Conservation (phyloP, 2,888 invertebrate genomes). For the Allygus modestus region DNA sequence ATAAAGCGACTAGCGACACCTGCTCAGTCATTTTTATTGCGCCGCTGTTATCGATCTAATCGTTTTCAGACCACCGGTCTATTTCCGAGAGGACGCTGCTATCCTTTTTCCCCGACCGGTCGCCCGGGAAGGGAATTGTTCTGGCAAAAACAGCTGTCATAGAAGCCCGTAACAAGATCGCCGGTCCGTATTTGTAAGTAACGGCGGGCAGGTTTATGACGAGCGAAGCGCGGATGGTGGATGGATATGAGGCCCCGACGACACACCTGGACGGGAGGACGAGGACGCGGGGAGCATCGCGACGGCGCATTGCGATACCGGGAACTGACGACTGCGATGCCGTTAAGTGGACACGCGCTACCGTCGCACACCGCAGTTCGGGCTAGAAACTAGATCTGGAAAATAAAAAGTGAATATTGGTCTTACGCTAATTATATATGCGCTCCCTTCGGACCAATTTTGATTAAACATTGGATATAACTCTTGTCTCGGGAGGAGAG, state of each 20-base stretch:
- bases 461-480: too few relatives aligned
- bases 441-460: too few relatives aligned
- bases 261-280: slow-evolving; percentile 25
- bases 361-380: too few relatives aligned
- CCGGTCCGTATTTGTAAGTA: slow-evolving; percentile 1
- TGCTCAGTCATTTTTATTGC: background rate
- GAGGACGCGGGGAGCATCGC: background rate
- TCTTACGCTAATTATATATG: too few relatives aligned
- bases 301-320: slow-evolving; percentile 3
- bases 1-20: background rate
- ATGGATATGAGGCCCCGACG: background rate
- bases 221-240: background rate
- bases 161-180: slow-evolving; percentile 31
- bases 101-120: background rate
- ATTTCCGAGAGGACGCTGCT: background rate
- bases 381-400: too few relatives aligned
- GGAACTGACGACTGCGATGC: background rate
- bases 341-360: background rate
- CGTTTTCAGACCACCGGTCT: slow-evolving; percentile 27
- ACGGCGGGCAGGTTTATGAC: slow-evolving; percentile 45
- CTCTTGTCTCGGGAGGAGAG: too few relatives aligned
- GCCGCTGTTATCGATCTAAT: slow-evolving; percentile 29
- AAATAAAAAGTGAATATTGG: too few relatives aligned
- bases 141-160: slow-evolving; percentile 54
- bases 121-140: slow-evolving; percentile 43